phyloP scores from a whole-genome alignment of 2,797 vertebrate species.

The Myripristis jacobus region DNA sequence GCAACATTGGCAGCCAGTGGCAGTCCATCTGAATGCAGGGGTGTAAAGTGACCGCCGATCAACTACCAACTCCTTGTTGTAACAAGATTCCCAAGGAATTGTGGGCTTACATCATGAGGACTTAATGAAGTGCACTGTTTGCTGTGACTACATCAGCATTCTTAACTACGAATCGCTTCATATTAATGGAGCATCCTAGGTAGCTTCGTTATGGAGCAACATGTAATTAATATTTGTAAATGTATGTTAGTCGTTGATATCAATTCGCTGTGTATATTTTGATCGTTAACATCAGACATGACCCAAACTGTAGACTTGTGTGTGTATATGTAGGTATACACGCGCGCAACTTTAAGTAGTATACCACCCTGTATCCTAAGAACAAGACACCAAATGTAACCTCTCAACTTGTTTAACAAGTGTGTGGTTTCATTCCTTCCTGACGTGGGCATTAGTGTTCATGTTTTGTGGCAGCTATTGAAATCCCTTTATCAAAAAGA shows the following conservation, averaged over 20 bases:
- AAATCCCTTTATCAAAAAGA: constrained; percentile 80
- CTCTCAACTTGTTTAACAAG: constrained; percentile 77
- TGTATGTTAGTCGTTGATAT: constrained; percentile 81
- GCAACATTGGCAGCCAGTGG: constrained; percentile 68
- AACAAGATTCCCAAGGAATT: constrained; percentile 89
- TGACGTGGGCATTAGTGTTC: constrained; percentile 89
- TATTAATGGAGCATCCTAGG: constrained; percentile 93
- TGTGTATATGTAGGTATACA: constrained; percentile 82
- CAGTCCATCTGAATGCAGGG: constrained; percentile 70
- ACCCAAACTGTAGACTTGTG: constrained; percentile 83
- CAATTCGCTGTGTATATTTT: constrained; percentile 85
- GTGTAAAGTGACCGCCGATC: constrained; percentile 79
- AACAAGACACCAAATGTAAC: constrained; percentile 72
- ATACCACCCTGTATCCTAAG: constrained; percentile 78
- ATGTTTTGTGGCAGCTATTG: constrained; percentile 95
- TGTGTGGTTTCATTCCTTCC: constrained; percentile 87
- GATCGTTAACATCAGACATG: constrained; percentile 79
- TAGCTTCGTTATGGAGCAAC: constrained; percentile 99
- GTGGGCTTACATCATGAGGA: constrained; percentile 83
- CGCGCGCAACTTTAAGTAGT: constrained; percentile 78
- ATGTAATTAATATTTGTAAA: constrained; percentile 86
- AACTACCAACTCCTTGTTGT: constrained; percentile 84
- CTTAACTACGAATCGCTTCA: constrained; percentile 87
- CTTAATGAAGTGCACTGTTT: constrained; percentile 91
- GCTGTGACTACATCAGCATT: constrained; percentile 87